Evolutionary conservation across 64 coral and sea anemone genomes (phyloP).

Genomic region (Dendronephthya gigantea): DNA sequence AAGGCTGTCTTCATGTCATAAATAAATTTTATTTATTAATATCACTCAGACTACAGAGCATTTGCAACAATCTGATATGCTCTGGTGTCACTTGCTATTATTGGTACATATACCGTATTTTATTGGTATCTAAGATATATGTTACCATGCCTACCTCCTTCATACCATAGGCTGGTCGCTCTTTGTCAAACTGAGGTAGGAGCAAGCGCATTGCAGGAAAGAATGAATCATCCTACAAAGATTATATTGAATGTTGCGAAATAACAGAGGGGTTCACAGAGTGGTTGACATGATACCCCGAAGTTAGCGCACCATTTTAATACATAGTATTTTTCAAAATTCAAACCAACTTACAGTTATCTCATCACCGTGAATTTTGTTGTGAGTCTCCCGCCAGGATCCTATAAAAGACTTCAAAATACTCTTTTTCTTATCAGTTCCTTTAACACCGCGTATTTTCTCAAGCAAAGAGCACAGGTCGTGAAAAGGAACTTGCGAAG

Average conservation of each 20-base stretch:
- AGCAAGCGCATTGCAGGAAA: conserved; percentile 75
- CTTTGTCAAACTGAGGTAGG: conserved; percentile 82
- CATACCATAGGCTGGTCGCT: conserved; percentile 94
- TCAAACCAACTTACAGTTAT: conserved; percentile 88
- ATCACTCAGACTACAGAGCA: too few relatives aligned
- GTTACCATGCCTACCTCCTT: conserved; percentile 52
- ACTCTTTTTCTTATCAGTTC: conserved; percentile 85
- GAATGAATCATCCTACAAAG: conserved; percentile 75
- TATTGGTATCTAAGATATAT: not conserved
- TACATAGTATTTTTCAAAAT: not conserved
- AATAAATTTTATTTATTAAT: not conserved
- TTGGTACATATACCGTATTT: too few relatives aligned
- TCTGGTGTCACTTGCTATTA: too few relatives aligned
- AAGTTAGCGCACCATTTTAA: too few relatives aligned
- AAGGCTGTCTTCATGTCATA: conserved; percentile 48
- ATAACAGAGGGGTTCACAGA: not conserved
- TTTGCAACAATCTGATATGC: too few relatives aligned
- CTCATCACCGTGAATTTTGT: conserved; percentile 51
- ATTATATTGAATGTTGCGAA: too few relatives aligned
- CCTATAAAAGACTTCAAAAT: conserved; percentile 47
- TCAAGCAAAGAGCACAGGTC: conserved; percentile 71
- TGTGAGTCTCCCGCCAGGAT: conserved; percentile 60
- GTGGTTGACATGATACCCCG: too few relatives aligned
- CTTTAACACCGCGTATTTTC: conserved; percentile 50
- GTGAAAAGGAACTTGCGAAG: conserved; percentile 73